These are phyloP conservation scores for Polyploca ridens DNA, from an alignment of 2,888 invertebrate genomes.

Conservation along the genomic window DNA sequence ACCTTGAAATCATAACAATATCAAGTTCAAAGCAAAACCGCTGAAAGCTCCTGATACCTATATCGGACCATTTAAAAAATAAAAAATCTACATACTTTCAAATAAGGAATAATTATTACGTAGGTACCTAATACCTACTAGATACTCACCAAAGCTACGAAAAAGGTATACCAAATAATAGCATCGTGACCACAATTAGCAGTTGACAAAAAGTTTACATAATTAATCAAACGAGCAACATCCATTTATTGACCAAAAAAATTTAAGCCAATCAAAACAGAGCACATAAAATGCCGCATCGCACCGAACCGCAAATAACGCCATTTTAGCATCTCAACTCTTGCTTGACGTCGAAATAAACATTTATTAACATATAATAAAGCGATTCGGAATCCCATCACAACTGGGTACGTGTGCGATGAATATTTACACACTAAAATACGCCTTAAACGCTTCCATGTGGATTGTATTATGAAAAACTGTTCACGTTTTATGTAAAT, in stretches of 20 bases:
- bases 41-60: no score
- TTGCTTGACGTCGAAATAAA: constrained; percentile 50
- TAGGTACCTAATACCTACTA: neutral
- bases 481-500: constrained; percentile 83
- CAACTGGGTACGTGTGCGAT: constrained; percentile 58
- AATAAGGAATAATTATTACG: neutral
- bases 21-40: no score
- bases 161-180: constrained; percentile 1
- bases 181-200: neutral
- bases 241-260: constrained; percentile 20
- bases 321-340: constrained; percentile 40
- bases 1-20: no score
- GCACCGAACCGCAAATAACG: constrained; percentile 29
- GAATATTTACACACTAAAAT: constrained; percentile 75
- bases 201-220: neutral
- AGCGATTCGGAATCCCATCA: constrained; percentile 69
- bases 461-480: constrained; percentile 82
- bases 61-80: neutral
- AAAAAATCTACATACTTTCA: neutral
- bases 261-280: constrained; percentile 18
- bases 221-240: constrained; percentile 6
- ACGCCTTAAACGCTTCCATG: constrained; percentile 71
- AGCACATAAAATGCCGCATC: constrained; percentile 37
- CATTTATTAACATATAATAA: constrained; percentile 69
- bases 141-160: neutral